Evolutionary conservation across 1,140 invertebrate genomes (phyloP).

Genomic region (Archegozetes longisetosus): DNA sequence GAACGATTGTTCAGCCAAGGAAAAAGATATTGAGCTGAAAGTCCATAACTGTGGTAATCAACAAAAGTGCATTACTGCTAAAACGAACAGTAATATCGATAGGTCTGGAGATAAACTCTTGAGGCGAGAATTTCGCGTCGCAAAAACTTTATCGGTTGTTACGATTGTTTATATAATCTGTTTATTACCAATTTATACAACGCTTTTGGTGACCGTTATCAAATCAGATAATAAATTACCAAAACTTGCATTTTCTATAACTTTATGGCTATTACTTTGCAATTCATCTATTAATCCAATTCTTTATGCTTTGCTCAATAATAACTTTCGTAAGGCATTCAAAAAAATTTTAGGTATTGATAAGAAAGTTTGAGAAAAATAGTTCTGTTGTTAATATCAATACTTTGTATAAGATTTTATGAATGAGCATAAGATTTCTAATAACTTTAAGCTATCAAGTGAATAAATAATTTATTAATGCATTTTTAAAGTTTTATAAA

Average conservation of each 20-base stretch:
- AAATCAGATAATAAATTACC: not conserved
- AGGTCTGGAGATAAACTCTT: slow-evolving; percentile 22
- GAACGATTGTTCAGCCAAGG: too few species aligned
- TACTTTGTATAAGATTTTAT: too few species aligned
- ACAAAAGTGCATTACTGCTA: too few species aligned
- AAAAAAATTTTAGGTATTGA: slow-evolving; percentile 13
- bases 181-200: slow-evolving; percentile 74
- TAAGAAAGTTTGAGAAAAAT: too few species aligned
- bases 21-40: too few species aligned
- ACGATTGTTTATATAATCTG: slow-evolving; percentile 80
- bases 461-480: too few species aligned
- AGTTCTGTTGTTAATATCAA: too few species aligned
- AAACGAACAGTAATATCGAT: too few species aligned
- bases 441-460: too few species aligned
- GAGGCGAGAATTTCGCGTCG: slow-evolving; percentile 59
- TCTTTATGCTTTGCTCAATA: slow-evolving; percentile 71
- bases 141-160: slow-evolving; percentile 74
- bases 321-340: slow-evolving; percentile 64
- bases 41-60: too few species aligned
- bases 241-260: slow-evolving; percentile 37
- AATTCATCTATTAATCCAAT: slow-evolving; percentile 78
- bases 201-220: slow-evolving; percentile 49
- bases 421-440: too few species aligned
- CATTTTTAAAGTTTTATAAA: too few species aligned
- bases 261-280: slow-evolving; percentile 68